These are phyloP conservation scores for Kryptopterus vitreolus DNA, from an alignment of 2,797 vertebrate genomes.

Conservation along the genomic window DNA sequence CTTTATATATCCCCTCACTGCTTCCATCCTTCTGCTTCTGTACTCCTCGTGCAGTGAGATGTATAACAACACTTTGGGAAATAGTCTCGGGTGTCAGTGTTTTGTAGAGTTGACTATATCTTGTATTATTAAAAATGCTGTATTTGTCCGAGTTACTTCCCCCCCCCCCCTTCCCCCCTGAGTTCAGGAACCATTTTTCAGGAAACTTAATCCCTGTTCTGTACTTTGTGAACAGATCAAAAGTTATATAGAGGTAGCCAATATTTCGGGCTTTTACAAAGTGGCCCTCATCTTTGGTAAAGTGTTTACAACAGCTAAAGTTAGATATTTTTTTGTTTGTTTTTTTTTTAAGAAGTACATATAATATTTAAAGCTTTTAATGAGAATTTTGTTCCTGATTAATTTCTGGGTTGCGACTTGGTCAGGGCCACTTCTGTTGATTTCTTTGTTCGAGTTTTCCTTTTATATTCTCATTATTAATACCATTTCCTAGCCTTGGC, in stretches of 20 bases:
- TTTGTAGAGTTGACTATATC: too few species aligned
- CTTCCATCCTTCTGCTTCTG: too few species aligned
- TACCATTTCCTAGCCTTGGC: too few species aligned
- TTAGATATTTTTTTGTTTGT: background rate
- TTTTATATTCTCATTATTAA: background rate
- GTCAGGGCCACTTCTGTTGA: background rate
- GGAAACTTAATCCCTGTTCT: background rate
- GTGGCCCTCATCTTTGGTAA: background rate
- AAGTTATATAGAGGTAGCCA: background rate
- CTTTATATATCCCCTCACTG: too few species aligned
- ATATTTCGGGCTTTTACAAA: background rate
- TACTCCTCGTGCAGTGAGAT: too few species aligned
- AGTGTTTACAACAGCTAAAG: background rate
- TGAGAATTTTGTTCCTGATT: background rate
- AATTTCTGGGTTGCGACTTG: background rate
- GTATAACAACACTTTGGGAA: too few species aligned
- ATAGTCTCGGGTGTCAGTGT: too few species aligned
- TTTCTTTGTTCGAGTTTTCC: background rate
- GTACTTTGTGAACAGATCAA: background rate
- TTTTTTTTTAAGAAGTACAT: background rate
- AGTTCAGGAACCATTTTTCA: background rate
- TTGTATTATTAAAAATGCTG: too few species aligned
- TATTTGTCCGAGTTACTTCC: background rate
- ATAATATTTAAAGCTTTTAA: background rate
- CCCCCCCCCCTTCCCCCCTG: too few species aligned